phyloP scores from a whole-genome alignment of 2,888 invertebrate genomes.

The Lissocephala sabroskyi region DNA sequence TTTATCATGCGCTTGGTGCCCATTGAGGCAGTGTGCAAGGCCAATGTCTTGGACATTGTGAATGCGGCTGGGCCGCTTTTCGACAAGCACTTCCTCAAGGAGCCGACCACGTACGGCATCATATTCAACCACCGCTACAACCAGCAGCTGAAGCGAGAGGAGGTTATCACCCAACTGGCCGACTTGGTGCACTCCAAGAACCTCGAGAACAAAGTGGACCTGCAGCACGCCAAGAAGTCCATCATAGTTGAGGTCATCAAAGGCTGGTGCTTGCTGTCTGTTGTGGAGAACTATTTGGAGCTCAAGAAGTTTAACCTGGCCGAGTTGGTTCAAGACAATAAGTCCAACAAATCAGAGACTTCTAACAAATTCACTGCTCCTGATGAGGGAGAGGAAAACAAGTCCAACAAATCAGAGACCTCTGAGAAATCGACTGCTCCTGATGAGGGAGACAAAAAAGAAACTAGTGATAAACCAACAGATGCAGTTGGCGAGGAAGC shows the following conservation, averaged over 20 bases:
- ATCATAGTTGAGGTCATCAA: slow-evolving; percentile 89
- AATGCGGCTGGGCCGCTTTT: slow-evolving; percentile 79
- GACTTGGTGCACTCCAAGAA: slow-evolving; percentile 80
- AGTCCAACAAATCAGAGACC: slow-evolving; percentile 1
- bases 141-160: slow-evolving; percentile 79
- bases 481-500: neutral
- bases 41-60: slow-evolving; percentile 83
- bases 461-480: neutral
- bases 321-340: slow-evolving; percentile 75
- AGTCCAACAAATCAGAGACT: slow-evolving; percentile 8
- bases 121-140: slow-evolving; percentile 87
- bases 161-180: slow-evolving; percentile 83
- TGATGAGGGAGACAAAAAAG: neutral
- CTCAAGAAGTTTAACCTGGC: slow-evolving; percentile 89
- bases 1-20: slow-evolving; percentile 87
- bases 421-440: neutral
- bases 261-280: slow-evolving; percentile 84
- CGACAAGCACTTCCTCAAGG: slow-evolving; percentile 82
- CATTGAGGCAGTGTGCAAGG: slow-evolving; percentile 85
- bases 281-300: slow-evolving; percentile 84
- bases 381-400: neutral
- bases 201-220: slow-evolving; percentile 82
- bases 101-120: slow-evolving; percentile 82
- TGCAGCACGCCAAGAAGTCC: slow-evolving; percentile 83
- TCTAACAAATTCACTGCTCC: neutral